Conservation (phyloP, 2,113 vertebrate species). For the Grammomys dolichurus region DNA sequence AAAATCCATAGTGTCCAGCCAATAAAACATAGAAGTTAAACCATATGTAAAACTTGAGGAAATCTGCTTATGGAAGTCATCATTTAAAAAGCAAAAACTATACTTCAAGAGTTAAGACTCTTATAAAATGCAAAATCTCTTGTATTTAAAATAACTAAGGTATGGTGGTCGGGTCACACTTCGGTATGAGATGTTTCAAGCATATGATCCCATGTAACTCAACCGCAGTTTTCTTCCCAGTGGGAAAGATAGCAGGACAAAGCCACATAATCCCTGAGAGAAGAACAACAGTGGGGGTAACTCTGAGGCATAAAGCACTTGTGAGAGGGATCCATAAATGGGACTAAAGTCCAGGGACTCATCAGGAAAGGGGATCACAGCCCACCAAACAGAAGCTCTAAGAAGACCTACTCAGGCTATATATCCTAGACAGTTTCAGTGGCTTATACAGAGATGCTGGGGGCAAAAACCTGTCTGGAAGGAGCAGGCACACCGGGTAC, state of each 20-base stretch:
- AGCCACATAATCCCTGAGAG: not conserved
- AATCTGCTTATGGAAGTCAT: constrained; percentile 36
- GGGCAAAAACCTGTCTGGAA: not conserved
- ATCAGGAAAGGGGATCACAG: not conserved
- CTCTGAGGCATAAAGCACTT: not conserved
- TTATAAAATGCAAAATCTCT: constrained; percentile 26
- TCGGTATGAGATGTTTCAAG: constrained; percentile 27
- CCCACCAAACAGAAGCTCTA: not conserved
- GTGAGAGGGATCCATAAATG: not conserved
- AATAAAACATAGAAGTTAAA: constrained; percentile 32
- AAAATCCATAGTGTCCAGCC: not conserved
- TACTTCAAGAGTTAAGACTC: constrained; percentile 33
- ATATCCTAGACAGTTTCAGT: not conserved
- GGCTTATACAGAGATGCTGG: not conserved
- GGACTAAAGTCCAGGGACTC: not conserved
- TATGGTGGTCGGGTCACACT: not conserved
- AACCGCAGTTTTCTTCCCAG: not conserved
- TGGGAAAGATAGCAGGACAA: not conserved
- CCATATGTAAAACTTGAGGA: not conserved
- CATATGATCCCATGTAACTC: not conserved
- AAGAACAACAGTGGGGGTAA: not conserved
- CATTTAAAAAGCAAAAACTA: constrained; percentile 30
- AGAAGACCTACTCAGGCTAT: not conserved
- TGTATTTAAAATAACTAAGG: not conserved
- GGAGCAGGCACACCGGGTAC: not conserved